Conservation (phyloP, 1,140 invertebrate genomes). For the Pseudomyrmex dendroicus region DNA sequence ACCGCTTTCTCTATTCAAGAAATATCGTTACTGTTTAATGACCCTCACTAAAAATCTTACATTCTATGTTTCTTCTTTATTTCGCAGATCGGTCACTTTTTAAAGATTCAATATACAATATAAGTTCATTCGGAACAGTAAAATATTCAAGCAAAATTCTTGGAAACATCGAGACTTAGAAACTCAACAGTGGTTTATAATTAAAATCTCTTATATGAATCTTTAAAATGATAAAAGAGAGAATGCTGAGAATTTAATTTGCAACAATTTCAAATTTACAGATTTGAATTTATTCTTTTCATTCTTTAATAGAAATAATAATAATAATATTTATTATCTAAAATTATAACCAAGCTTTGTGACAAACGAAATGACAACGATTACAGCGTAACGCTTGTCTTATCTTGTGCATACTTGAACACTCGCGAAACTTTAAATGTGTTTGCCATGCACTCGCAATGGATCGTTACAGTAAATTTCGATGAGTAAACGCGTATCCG, state of each 20-base stretch:
- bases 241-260: not conserved
- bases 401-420: conserved; percentile 12
- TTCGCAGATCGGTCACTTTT: not conserved
- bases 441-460: conserved; percentile 33
- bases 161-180: not conserved
- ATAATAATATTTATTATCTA: not conserved
- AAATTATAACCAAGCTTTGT: not conserved
- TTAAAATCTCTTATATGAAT: too few relatives aligned
- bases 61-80: conserved; percentile 10
- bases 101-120: not conserved
- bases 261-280: too few relatives aligned
- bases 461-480: conserved; percentile 5
- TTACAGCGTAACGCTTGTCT: not conserved
- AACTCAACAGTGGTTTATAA: not conserved
- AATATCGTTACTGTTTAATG: conserved; percentile 32
- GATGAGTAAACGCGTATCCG: conserved; percentile 37
- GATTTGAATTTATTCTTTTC: too few relatives aligned
- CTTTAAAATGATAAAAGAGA: too few relatives aligned
- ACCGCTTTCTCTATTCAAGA: conserved; percentile 28
- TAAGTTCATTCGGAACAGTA: not conserved
- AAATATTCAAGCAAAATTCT: not conserved
- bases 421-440: conserved; percentile 56
- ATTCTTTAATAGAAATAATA: too few relatives aligned
- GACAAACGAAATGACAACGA: conserved; percentile 32
- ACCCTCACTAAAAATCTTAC: conserved; percentile 45